Conservation (phyloP, 2,888 invertebrate genomes). For the Nomada lathburiana region DNA sequence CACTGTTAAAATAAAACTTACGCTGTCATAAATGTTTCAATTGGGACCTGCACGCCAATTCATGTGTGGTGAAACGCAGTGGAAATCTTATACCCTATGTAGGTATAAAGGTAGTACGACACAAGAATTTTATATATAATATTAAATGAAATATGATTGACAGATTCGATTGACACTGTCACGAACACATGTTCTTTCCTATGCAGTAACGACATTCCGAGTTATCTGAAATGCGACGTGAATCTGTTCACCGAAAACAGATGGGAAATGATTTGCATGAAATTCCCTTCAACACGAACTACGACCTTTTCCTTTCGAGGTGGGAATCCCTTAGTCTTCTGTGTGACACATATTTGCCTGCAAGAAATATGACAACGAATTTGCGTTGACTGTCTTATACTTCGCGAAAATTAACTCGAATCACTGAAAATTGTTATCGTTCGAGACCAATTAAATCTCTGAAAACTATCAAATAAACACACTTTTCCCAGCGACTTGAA, state of each 20-base stretch:
- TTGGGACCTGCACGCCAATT: neutral
- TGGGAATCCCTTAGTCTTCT: neutral
- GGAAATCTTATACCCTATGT: too few species aligned
- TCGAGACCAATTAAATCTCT: neutral
- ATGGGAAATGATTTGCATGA: slow-evolving; percentile 7
- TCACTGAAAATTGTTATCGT: neutral
- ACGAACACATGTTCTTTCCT: neutral
- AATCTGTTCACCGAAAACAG: slow-evolving; percentile 11
- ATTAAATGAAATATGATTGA: slow-evolving; percentile 7
- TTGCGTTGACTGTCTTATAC: neutral
- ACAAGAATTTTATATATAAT: slow-evolving; percentile 5
- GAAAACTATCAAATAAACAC: too few species aligned
- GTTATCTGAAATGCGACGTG: slow-evolving; percentile 1
- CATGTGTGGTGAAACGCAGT: neutral
- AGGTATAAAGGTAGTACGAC: neutral
- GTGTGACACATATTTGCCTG: neutral
- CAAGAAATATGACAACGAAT: neutral
- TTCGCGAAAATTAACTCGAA: neutral
- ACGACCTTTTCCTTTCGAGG: neutral
- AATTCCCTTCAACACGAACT: slow-evolving; percentile 2
- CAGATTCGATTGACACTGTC: slow-evolving; percentile 11
- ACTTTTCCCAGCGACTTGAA: too few species aligned
- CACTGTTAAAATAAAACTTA: neutral
- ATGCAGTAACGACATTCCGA: neutral
- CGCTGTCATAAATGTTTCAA: neutral